phyloP scores from a whole-genome alignment of 1,140 invertebrate genomes.

The Tetramorium parvispinum region DNA sequence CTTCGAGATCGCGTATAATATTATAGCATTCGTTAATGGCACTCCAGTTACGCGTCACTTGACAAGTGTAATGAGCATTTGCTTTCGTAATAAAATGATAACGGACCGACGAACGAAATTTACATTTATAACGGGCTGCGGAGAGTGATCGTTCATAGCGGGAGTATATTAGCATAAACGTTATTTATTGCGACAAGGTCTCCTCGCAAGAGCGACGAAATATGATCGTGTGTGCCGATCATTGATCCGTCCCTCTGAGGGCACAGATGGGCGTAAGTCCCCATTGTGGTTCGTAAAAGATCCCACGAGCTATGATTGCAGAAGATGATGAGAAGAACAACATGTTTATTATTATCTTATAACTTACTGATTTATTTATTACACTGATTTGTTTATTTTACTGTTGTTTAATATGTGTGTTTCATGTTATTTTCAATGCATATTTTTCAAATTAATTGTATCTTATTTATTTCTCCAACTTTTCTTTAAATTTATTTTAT shows the following conservation, averaged over 20 bases:
- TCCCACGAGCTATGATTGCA: not conserved
- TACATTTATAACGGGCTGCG: conserved; percentile 22
- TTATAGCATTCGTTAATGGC: conserved; percentile 12
- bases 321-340: not conserved
- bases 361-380: not conserved
- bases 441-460: not conserved
- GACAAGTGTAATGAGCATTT: conserved; percentile 1
- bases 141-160: conserved; percentile 8
- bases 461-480: not conserved
- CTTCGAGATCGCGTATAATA: conserved; percentile 1
- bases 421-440: not conserved
- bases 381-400: not conserved
- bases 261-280: not conserved
- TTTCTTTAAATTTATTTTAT: not conserved
- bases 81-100: conserved; percentile 26
- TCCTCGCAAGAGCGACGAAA: not conserved
- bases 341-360: not conserved
- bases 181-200: conserved; percentile 26
- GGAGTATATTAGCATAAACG: conserved; percentile 26
- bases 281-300: not conserved
- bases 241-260: not conserved
- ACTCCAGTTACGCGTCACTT: not conserved
- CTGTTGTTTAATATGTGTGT: not conserved
- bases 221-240: conserved; percentile 1
- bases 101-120: conserved; percentile 16